A percentile compares a stretch with the other conserved stretches of the same genome.
Evolutionary conservation across 1,140 invertebrate genomes (phyloP).

Genomic region (Drosophila fuyamai): DNA sequence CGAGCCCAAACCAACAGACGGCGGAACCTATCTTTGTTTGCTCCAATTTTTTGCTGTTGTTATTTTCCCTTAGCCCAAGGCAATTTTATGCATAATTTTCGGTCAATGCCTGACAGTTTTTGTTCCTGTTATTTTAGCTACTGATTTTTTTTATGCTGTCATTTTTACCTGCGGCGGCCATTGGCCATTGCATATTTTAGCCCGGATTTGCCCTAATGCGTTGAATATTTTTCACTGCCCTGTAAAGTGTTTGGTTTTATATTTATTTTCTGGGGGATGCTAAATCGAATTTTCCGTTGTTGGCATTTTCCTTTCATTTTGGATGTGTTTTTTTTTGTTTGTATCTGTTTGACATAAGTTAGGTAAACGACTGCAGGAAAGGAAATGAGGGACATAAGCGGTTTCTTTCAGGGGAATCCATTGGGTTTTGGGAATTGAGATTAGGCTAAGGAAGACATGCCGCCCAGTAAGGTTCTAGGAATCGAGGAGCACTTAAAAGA

Average conservation of each 20-base stretch:
- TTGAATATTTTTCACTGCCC: constrained; percentile 68
- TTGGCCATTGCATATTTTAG: constrained; percentile 77
- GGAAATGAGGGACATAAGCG: constrained; percentile 48
- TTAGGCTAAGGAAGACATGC: constrained; percentile 3
- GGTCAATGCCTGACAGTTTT: constrained; percentile 46
- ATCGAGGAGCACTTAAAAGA: constrained; percentile 26
- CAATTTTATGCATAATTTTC: constrained; percentile 80
- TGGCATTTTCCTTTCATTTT: constrained; percentile 38
- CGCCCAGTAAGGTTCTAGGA: constrained; percentile 1
- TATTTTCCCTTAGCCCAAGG: constrained; percentile 30
- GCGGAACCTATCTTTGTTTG: constrained; percentile 77
- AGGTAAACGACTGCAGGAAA: constrained; percentile 45
- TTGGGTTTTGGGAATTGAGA: constrained; percentile 23
- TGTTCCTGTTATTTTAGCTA: constrained; percentile 21
- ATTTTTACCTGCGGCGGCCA: constrained; percentile 62
- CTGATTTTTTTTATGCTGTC: constrained; percentile 31
- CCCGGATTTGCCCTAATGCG: constrained; percentile 80
- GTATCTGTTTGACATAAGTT: constrained; percentile 56
- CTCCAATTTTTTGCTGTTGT: constrained; percentile 36
- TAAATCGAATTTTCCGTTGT: constrained; percentile 70
- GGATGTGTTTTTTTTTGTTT: constrained; percentile 49
- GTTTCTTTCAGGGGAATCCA: constrained; percentile 6
- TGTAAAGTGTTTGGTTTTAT: constrained; percentile 66
- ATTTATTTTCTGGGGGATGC: constrained; percentile 22
- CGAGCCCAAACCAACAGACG: constrained; percentile 25